Evolutionary conservation across 2,113 vertebrate species (phyloP), one percentile per base, ranked within the genome.

Genomic region (Etheostoma cragini): DNA sequence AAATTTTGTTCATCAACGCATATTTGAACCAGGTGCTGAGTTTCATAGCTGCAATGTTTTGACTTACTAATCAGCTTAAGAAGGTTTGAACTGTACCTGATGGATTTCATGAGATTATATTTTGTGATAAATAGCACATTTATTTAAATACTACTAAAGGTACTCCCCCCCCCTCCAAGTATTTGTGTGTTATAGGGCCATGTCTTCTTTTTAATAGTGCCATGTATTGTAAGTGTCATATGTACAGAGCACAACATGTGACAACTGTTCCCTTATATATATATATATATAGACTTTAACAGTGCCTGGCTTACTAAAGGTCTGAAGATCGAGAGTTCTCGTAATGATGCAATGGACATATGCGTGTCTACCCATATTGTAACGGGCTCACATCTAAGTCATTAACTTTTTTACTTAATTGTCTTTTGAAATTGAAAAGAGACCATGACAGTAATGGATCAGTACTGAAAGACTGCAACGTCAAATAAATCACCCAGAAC

Each of bases 171-270:
- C 33, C 4, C 33, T n/a, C n/a, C n/a, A n/a, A n/a, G n/a, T 38
- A 62, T 30, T 30, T 30, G 30, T 30, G 30, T n/a, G n/a, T n/a
- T n/a, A n/a, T n/a, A n/a, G n/a, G n/a, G n/a, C n/a, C n/a, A n/a
- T n/a, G n/a, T n/a, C n/a, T n/a, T n/a, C n/a, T n/a, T n/a, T n/a
- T n/a, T n/a, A 35, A 35, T 49, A 60, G 69, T 79, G 60, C 54
- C 63, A 50, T 69, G 60, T 33, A 56, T 42, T 86, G 62, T 62
- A 76, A 60, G 56, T 81, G 79, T 83, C 82, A 75, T 81, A n/a
- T n/a, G 63, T 21, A 65, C 11, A 11, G 47, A 72, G 67, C 84
- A 75, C 87, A 78, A 80, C 85, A 91, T 72, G 60, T 87, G 85
- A 70, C 72, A 75, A 68, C 4, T 45, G 69, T n/a, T 64, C 71